A percentile compares a stretch with the other conserved stretches of the same genome.
phyloP scores from a whole-genome alignment of 1,140 invertebrate genomes.

The Proctacanthus coquilletti region DNA sequence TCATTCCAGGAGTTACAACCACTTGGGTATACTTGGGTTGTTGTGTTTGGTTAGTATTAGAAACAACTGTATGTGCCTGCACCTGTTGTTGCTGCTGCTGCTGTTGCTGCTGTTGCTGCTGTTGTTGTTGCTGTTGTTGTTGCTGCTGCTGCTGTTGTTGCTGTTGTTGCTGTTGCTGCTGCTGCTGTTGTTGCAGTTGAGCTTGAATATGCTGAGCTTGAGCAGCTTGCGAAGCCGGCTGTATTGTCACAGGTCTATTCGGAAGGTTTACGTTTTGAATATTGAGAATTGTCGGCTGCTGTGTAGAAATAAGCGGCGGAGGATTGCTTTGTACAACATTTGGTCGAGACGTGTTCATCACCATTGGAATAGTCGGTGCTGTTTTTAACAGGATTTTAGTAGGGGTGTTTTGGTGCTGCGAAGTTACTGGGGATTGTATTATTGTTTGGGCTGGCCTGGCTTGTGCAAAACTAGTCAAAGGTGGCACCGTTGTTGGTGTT shows the following conservation, averaged over 20 bases:
- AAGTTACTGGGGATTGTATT: conserved; percentile 16
- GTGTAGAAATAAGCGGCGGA: conserved; percentile 7
- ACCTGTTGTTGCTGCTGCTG: background rate
- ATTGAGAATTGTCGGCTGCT: conserved; percentile 17
- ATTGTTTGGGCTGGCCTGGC: conserved; percentile 18
- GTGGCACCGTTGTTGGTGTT: conserved; percentile 13
- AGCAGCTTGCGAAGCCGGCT: conserved; percentile 26
- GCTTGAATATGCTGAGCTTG: conserved; percentile 26
- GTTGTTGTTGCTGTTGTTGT: conserved; percentile 12
- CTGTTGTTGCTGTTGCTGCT: conserved; percentile 20
- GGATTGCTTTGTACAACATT: conserved; percentile 5
- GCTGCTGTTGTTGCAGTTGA: conserved; percentile 27
- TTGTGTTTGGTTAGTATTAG: conserved; percentile 25
- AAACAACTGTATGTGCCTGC: conserved; percentile 16
- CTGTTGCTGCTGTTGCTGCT: background rate
- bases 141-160: conserved; percentile 21
- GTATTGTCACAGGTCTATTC: conserved; percentile 25
- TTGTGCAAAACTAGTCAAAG: conserved; percentile 23
- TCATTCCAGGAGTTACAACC: conserved; percentile 7
- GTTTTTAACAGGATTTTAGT: conserved; percentile 26
- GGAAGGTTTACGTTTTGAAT: conserved; percentile 28
- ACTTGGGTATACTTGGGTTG: conserved; percentile 26
- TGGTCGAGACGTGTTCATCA: conserved; percentile 19
- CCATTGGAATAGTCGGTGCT: conserved; percentile 11
- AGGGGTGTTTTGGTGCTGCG: conserved; percentile 16